Conservation (phyloP, 2,888 invertebrate genomes). For the Papilio gigon region DNA sequence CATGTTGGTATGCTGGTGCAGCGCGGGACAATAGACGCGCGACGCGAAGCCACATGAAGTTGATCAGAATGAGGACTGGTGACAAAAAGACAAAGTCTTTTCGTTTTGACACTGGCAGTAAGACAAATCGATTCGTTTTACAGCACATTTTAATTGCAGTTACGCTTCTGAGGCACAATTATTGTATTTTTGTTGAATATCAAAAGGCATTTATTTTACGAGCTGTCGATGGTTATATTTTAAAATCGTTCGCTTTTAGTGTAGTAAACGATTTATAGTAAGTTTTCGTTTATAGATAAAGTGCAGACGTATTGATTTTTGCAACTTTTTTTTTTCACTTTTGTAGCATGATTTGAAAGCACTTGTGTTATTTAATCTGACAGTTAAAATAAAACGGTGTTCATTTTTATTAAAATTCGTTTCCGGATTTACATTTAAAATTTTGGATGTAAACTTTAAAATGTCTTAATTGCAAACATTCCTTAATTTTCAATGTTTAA, state of each 20-base stretch:
- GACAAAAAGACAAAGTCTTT: constrained; percentile 82
- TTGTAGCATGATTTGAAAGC: constrained; percentile 29
- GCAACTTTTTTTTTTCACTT: constrained; percentile 6
- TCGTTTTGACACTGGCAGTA: constrained; percentile 85
- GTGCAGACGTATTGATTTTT: background rate
- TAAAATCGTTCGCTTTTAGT: constrained; percentile 21
- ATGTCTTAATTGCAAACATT: too few relatives aligned
- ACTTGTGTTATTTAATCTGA: background rate
- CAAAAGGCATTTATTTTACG: constrained; percentile 2
- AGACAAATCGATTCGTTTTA: constrained; percentile 56
- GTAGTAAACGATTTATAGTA: background rate
- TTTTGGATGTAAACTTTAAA: background rate
- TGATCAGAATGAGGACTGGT: constrained; percentile 84
- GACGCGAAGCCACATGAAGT: constrained; percentile 84
- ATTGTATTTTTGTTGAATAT: constrained; percentile 11
- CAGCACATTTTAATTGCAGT: constrained; percentile 43
- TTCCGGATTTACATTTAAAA: background rate
- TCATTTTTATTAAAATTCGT: background rate
- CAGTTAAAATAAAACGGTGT: background rate
- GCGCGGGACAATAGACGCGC: constrained; percentile 73
- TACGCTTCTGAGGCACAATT: constrained; percentile 31
- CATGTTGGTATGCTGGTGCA: constrained; percentile 62
- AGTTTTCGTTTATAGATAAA: constrained; percentile 9
- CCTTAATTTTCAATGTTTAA: too few relatives aligned
- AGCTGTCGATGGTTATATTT: constrained; percentile 23